Conservation (phyloP, 2,113 vertebrate species). For the Daboia siamensis region DNA sequence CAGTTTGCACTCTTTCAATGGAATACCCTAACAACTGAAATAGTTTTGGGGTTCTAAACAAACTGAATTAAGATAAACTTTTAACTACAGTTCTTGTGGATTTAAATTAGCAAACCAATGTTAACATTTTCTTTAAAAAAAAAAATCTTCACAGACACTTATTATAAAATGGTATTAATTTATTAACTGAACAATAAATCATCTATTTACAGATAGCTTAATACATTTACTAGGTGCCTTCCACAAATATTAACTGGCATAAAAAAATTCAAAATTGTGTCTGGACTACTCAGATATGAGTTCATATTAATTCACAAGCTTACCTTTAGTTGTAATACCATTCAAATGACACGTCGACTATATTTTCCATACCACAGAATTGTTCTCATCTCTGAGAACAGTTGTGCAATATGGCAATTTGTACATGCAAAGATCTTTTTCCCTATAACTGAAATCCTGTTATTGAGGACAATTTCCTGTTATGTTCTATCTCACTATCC, state of each 20-base stretch:
- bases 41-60: not conserved
- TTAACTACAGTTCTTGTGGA: not conserved
- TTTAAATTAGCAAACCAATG: not conserved
- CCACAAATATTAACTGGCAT: constrained; percentile 4
- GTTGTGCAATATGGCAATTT: not conserved
- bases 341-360: not conserved
- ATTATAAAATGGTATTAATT: not conserved
- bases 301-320: not conserved
- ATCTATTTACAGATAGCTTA: constrained; percentile 32
- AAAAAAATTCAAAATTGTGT: constrained; percentile 26
- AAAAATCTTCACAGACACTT: not conserved
- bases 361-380: not conserved
- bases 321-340: not conserved
- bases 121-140: constrained; percentile 11
- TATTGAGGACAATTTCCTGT: constrained; percentile 38
- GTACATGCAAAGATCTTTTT: not conserved
- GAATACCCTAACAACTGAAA: not conserved
- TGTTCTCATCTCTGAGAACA: not conserved
- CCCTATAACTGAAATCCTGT: not conserved
- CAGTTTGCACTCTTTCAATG: not conserved
- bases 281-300: not conserved
- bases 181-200: constrained; percentile 24
- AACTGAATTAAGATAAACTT: not conserved
- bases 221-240: constrained; percentile 38
- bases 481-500: constrained; percentile 22